Evolutionary conservation across 1,140 invertebrate species (phyloP).

Genomic region (Drosophila erecta): DNA sequence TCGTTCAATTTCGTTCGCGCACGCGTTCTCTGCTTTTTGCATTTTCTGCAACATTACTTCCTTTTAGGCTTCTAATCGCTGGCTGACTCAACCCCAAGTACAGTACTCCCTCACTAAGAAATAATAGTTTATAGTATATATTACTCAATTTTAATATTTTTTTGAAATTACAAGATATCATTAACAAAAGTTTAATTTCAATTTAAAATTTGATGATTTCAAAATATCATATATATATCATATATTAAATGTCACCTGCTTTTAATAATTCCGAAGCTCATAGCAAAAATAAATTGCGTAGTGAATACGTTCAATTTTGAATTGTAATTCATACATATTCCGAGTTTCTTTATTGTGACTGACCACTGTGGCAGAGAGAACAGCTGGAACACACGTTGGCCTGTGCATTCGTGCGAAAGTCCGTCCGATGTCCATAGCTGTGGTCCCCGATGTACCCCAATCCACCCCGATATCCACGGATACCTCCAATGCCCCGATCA

Average conservation of each 20-base stretch:
- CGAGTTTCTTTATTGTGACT: neutral
- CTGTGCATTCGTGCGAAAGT: conserved; percentile 78
- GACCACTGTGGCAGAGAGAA: conserved; percentile 25
- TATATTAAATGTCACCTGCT: too few species aligned
- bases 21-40: conserved; percentile 36
- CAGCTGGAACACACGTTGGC: conserved; percentile 38
- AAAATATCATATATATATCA: too few species aligned
- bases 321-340: too few species aligned
- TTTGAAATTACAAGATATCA: too few species aligned
- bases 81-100: conserved; percentile 63
- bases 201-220: too few species aligned
- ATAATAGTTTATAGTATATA: neutral
- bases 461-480: neutral
- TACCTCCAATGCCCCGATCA: conserved; percentile 27
- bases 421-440: conserved; percentile 55
- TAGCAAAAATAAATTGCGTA: too few species aligned
- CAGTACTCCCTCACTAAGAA: neutral
- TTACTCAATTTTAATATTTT: too few species aligned
- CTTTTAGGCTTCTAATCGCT: conserved; percentile 83
- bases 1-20: conserved; percentile 1
- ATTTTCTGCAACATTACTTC: conserved; percentile 84
- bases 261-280: too few species aligned
- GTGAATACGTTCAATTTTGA: too few species aligned
- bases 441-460: neutral
- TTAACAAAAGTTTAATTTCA: neutral